Evolutionary conservation across 2,888 invertebrate species (phyloP).

Genomic region (Lasioglossum villosulum): DNA sequence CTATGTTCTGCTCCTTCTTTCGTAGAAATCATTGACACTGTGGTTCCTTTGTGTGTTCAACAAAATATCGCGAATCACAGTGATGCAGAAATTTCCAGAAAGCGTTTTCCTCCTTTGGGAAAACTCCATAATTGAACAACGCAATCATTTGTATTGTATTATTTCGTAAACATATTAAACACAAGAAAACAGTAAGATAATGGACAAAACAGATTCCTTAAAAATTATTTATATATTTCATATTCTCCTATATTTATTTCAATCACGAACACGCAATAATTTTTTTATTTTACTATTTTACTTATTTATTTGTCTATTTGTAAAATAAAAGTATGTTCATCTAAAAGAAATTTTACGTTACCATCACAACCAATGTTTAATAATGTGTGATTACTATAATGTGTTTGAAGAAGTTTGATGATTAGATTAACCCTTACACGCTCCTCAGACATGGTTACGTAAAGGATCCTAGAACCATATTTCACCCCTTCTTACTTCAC

Average conservation of each 20-base stretch:
- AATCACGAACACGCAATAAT: background rate
- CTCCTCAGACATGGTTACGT: too few relatives aligned
- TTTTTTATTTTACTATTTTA: too few relatives aligned
- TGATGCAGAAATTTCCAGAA: slow-evolving; percentile 2
- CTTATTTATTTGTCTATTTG: background rate
- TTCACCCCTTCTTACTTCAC: too few relatives aligned
- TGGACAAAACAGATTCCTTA: background rate
- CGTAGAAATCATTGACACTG: slow-evolving; percentile 41
- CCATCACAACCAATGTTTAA: too few relatives aligned
- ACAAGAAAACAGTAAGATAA: background rate
- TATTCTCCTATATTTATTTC: background rate
- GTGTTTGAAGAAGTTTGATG: too few relatives aligned
- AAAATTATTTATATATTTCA: background rate
- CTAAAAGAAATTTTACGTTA: too few relatives aligned
- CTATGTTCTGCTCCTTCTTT: slow-evolving; percentile 40
- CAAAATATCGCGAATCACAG: slow-evolving; percentile 21
- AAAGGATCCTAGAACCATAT: too few relatives aligned
- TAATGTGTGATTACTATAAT: too few relatives aligned
- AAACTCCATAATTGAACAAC: background rate
- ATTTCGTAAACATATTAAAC: background rate
- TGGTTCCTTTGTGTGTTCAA: background rate
- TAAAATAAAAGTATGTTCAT: background rate
- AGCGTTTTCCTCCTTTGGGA: background rate
- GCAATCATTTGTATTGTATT: background rate
- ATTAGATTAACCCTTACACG: too few relatives aligned